Evolutionary conservation across 2,797 vertebrate species (phyloP).

Genomic region (Huso huso): DNA sequence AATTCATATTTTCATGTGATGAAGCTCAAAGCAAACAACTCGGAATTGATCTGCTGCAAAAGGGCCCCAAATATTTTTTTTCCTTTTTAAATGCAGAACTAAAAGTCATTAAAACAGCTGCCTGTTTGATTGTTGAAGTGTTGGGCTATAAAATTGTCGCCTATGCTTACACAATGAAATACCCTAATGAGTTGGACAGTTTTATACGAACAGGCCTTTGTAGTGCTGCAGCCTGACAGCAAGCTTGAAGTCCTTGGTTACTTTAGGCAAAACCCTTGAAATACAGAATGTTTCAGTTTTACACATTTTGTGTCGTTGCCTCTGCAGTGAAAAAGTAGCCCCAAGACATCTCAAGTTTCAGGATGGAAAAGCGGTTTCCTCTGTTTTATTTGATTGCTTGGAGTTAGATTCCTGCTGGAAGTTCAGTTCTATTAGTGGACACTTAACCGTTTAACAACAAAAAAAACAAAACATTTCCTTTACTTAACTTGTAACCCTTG

Average conservation of each 20-base stretch:
- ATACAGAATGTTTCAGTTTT: constrained; percentile 66
- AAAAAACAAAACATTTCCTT: constrained; percentile 34
- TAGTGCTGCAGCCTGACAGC: constrained; percentile 57
- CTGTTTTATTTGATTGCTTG: constrained; percentile 61
- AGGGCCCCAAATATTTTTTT: constrained; percentile 5
- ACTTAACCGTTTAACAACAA: constrained; percentile 58
- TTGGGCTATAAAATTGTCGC: constrained; percentile 81
- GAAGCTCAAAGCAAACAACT: no score
- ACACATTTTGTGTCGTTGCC: constrained; percentile 60
- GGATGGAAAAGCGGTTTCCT: constrained; percentile 57
- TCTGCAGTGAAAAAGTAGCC: constrained; percentile 54
- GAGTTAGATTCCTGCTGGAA: constrained; percentile 56
- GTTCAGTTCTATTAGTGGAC: constrained; percentile 61
- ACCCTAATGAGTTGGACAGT: constrained; percentile 70
- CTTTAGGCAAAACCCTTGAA: constrained; percentile 61
- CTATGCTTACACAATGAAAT: constrained; percentile 72
- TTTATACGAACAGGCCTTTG: constrained; percentile 72
- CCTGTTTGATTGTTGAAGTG: constrained; percentile 50
- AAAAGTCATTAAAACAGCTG: constrained; percentile 49
- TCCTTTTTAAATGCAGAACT: constrained; percentile 29
- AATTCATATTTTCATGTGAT: no score
- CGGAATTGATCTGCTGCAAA: no score
- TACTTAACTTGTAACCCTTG: no score
- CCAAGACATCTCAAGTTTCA: constrained; percentile 46
- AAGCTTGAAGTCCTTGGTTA: constrained; percentile 48